phyloP scores from a whole-genome alignment of 2,797 vertebrate genomes.

The Mormyrus hasselquistii region DNA sequence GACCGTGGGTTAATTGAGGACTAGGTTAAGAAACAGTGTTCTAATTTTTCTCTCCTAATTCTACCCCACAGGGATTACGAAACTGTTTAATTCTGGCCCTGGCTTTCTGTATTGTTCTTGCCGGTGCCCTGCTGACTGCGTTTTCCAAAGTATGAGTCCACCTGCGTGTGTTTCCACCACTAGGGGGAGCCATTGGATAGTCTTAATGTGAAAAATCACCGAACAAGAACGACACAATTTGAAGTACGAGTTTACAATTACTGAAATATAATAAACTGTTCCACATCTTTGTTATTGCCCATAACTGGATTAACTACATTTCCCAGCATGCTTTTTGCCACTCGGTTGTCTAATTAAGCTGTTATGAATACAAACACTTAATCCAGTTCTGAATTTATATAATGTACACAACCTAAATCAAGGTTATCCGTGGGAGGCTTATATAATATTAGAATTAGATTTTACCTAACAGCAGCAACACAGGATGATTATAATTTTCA shows the following conservation, averaged over 20 bases:
- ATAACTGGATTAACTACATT: background rate
- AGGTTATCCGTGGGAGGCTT: background rate
- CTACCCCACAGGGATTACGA: slow-evolving; percentile 33
- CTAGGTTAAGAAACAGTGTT: background rate
- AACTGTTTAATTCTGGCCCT: slow-evolving; percentile 38
- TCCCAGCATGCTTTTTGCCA: background rate
- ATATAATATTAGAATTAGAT: background rate
- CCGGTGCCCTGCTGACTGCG: slow-evolving; percentile 40
- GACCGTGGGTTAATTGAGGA: background rate
- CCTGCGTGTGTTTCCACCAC: background rate
- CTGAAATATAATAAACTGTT: background rate
- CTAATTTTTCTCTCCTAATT: background rate
- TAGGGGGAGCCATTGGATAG: slow-evolving; percentile 11
- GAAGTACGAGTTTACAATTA: background rate
- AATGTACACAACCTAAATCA: background rate
- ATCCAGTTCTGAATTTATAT: background rate
- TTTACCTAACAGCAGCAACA: background rate
- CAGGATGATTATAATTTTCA: background rate
- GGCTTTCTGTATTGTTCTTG: slow-evolving; percentile 41
- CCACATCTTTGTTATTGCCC: background rate
- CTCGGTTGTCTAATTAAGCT: background rate
- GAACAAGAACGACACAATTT: background rate
- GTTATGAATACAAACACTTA: background rate
- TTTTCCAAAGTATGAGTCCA: slow-evolving; percentile 35
- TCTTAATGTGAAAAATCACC: background rate